Evolutionary conservation across 2,113 vertebrate species (phyloP), one percentile per base, ranked within the genome.

Genomic region (Ceuthmochares aereus): DNA sequence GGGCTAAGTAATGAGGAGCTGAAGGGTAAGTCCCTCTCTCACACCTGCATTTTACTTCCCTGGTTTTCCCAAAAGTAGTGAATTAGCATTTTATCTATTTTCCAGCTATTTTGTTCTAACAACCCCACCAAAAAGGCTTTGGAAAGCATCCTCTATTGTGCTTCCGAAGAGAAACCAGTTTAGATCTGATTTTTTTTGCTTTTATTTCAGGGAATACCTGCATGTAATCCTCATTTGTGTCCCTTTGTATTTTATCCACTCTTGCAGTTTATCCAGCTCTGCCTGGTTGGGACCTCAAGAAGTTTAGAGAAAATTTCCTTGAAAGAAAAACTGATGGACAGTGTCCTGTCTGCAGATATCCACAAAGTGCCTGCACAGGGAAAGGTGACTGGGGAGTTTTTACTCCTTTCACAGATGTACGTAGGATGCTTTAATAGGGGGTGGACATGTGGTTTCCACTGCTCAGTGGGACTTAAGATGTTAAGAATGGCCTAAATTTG

Each of bases 331-430:
- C 22, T 16, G 10, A 4, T 10, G 45, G 22, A 23, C 14, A 43
- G 45, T 6, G 32, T 63, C 47, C 58, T 37, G 15, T 37, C 25
- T 30, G 30, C 20, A 43, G 76, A n/a, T 52, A 27, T 5, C 15
- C 36, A 6, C 2, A 0, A 26, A 30, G 42, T 25, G 12, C 13
- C 32, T 15, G 43, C 14, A 3, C 36, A 8, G 27, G 20, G 47
- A 30, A 37, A 34, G 10, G 43, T 20, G 43, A 7, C n/a, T 5
- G 7, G 32, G 15, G 74, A 36, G 51, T 2, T 52, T n/a, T 40
- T 43, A 14, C 27, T 37, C 49, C 25, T 34, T 81, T 55, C 32
- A n/a, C 32, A 22, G 56, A 14, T 3, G 22, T 40, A 9, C 8
- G 6, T 0, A 23, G 45, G 52, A 64, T 55, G 9, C 34, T 51